Conservation (phyloP, 2,888 invertebrate genomes). For the Melitaea athalia region DNA sequence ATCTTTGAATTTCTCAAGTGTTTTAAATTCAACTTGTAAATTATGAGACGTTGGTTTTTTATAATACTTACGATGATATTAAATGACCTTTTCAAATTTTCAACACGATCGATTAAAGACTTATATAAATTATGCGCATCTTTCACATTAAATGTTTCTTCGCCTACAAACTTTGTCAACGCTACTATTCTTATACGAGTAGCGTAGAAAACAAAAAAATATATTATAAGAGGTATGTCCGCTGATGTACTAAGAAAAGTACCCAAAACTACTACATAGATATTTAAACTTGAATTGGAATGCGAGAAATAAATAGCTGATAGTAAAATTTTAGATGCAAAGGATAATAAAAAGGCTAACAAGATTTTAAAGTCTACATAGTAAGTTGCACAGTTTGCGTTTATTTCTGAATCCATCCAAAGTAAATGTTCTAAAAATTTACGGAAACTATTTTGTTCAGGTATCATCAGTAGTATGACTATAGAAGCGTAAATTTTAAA, state of each 20-base stretch:
- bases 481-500: background rate
- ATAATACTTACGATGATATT: conserved; percentile 22
- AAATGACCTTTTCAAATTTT: conserved; percentile 21
- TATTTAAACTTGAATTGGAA: background rate
- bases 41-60: background rate
- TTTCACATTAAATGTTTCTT: background rate
- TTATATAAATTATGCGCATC: conserved; percentile 17
- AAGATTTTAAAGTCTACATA: background rate
- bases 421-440: background rate
- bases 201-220: background rate
- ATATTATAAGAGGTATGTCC: background rate
- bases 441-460: background rate
- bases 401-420: background rate
- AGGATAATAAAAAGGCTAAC: background rate
- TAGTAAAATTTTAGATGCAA: background rate
- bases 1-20: background rate
- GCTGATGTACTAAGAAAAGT: background rate
- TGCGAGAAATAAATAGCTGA: background rate
- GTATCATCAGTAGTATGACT: background rate
- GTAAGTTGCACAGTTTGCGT: background rate
- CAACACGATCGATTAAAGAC: conserved; percentile 22
- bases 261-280: background rate
- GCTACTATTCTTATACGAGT: conserved; percentile 1
- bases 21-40: background rate
- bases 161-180: conserved; percentile 8